Conservation (phyloP, 2,888 invertebrate species). For the Nomada lathburiana region DNA sequence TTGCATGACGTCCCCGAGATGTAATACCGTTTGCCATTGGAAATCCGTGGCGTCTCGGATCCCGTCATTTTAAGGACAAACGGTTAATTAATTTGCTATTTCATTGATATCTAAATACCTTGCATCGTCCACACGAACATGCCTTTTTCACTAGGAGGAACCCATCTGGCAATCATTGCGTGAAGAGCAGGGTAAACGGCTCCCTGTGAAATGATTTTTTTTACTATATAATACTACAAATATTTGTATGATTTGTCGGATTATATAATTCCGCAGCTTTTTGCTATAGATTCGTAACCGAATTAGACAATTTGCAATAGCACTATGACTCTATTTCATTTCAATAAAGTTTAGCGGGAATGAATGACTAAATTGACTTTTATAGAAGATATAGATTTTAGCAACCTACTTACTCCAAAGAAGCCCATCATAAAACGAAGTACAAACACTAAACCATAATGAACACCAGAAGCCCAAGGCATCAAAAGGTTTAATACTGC, state of each 20-base stretch:
- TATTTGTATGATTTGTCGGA: background rate
- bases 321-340: no score
- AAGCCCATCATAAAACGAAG: constrained; percentile 82
- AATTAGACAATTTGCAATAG: no score
- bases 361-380: background rate
- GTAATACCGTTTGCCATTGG: no score
- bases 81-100: background rate
- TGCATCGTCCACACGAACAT: constrained; percentile 90
- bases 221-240: background rate
- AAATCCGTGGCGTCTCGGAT: no score
- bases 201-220: constrained; percentile 83
- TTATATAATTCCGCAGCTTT: no score
- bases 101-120: constrained; percentile 69
- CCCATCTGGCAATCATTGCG: constrained; percentile 90
- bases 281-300: no score
- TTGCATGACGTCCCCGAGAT: no score
- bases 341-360: background rate
- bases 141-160: constrained; percentile 91
- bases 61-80: no score
- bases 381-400: background rate
- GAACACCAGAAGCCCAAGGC: constrained; percentile 78
- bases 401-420: constrained; percentile 80
- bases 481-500: constrained; percentile 81
- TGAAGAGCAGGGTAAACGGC: constrained; percentile 89
- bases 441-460: constrained; percentile 76